Evolutionary conservation across 2,888 invertebrate species (phyloP).

Genomic region (Holacanthella duospinosa): DNA sequence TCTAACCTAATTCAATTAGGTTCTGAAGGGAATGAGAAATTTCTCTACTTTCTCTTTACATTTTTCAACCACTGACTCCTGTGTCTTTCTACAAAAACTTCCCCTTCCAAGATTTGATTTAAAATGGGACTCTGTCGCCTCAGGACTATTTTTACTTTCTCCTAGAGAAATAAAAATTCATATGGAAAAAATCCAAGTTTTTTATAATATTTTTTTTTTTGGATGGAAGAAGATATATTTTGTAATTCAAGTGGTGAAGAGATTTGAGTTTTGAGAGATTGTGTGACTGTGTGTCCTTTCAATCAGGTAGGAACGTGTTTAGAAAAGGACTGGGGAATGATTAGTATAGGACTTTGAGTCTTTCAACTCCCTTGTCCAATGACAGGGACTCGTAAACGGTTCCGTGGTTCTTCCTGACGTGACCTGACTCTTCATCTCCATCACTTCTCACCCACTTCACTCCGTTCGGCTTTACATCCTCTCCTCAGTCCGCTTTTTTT

Average conservation of each 20-base stretch:
- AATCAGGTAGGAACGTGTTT: slow-evolving; percentile 31
- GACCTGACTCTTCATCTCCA: slow-evolving; percentile 30
- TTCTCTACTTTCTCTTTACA: neutral
- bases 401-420: slow-evolving; percentile 27
- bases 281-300: slow-evolving; percentile 28
- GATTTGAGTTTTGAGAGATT: slow-evolving; percentile 7
- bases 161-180: neutral
- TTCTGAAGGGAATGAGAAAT: neutral
- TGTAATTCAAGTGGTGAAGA: slow-evolving; percentile 3
- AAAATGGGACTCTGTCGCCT: no score
- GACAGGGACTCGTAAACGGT: slow-evolving; percentile 30
- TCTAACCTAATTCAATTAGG: neutral
- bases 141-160: no score
- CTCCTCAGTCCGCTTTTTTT: neutral
- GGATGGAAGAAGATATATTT: neutral
- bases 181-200: neutral
- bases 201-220: neutral
- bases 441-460: slow-evolving; percentile 3
- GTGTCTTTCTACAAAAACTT: neutral
- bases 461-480: neutral
- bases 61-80: neutral
- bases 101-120: neutral
- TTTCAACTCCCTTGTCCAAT: slow-evolving; percentile 25
- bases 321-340: neutral
- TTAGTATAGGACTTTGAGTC: slow-evolving; percentile 5